Percentiles rank a stretch among this genome's conserved stretches.
Conservation (phyloP, 2,888 invertebrate genomes). For the Tanypteryx hageni region DNA sequence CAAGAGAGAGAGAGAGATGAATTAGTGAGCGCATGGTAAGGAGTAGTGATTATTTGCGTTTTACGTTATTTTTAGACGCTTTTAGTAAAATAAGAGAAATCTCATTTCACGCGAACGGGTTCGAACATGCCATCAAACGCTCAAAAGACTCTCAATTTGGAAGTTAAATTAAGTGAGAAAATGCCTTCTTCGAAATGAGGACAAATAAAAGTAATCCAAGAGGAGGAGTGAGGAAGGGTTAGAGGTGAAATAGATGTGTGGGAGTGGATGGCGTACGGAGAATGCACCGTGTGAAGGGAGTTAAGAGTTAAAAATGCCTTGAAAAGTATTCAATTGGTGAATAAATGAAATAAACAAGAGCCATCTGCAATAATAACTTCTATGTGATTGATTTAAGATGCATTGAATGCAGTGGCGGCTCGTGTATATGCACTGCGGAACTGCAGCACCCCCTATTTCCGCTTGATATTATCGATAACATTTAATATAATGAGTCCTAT, state of each 20-base stretch:
- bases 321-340: too few species aligned
- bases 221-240: background rate
- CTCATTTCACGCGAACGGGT: background rate
- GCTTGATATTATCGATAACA: too few species aligned
- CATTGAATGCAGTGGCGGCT: too few species aligned
- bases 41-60: background rate
- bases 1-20: background rate
- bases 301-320: too few species aligned
- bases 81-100: background rate
- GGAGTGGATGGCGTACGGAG: too few species aligned
- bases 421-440: too few species aligned
- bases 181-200: background rate
- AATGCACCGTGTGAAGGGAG: too few species aligned
- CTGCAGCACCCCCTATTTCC: too few species aligned
- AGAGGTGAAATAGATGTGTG: background rate
- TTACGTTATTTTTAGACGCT: background rate
- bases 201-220: background rate
- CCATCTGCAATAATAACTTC: too few species aligned
- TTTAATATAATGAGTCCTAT: too few species aligned
- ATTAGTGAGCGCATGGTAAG: background rate
- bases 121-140: background rate
- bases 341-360: too few species aligned
- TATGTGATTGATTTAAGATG: too few species aligned
- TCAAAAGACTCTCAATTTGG: background rate
- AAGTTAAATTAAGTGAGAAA: background rate